phyloP scores from a whole-genome alignment of 2,113 vertebrate species.

The Ailuropoda melanoleuca region DNA sequence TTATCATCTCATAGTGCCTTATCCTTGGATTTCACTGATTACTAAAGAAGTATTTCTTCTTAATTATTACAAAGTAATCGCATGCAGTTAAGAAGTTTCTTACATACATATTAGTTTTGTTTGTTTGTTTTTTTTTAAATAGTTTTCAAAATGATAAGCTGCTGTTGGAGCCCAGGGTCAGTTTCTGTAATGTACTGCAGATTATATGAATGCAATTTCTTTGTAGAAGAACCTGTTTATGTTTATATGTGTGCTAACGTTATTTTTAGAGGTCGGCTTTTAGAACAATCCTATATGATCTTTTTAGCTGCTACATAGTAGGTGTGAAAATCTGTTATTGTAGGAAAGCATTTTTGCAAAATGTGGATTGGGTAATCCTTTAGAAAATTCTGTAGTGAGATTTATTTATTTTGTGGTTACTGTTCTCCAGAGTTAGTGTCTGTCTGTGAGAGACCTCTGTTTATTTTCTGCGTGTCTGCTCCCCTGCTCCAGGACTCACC shows the following conservation, averaged over 20 bases:
- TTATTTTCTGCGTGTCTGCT: not conserved
- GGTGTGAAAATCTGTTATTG: not conserved
- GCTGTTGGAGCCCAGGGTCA: not conserved
- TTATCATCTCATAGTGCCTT: not conserved
- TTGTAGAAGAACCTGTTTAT: not conserved
- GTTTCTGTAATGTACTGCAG: not conserved
- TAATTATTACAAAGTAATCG: not conserved
- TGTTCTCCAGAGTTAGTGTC: not conserved
- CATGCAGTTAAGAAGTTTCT: not conserved
- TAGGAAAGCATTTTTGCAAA: constrained; percentile 1
- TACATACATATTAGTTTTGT: not conserved
- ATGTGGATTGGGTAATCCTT: not conserved
- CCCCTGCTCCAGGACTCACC: constrained; percentile 86
- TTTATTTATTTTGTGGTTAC: not conserved
- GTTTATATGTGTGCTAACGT: not conserved
- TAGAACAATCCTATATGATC: not conserved
- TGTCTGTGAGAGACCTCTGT: not conserved
- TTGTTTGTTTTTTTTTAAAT: not conserved
- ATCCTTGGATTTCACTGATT: not conserved
- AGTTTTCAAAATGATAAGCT: not conserved
- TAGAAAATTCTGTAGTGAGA: not conserved
- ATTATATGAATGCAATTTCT: not conserved
- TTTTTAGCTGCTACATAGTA: not conserved
- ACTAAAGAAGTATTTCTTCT: not conserved
- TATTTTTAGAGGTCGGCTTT: not conserved